Evolutionary conservation across 2,888 invertebrate genomes (phyloP), one percentile per base, ranked within the genome.

Genomic region (Lydus trimaculatus): DNA sequence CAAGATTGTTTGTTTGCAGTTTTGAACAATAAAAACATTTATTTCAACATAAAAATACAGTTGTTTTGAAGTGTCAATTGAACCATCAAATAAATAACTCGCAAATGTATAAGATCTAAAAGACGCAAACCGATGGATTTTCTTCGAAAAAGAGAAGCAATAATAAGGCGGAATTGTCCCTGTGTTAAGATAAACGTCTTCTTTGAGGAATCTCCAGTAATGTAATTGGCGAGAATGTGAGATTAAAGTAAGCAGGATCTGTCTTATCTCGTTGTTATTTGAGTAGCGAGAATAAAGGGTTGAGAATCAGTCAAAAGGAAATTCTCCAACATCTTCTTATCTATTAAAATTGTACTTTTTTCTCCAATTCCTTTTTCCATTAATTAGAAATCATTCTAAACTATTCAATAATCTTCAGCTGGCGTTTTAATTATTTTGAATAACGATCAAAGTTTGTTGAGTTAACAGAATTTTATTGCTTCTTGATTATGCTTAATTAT

Each of bases 151-250:
- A 56, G 5, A 23, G 11, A 20, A 48, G 20, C 2, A 20, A 20
- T 20, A 17, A 5, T 43, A 43, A 43, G n/a, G n/a, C 6, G 8
- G 17, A 48, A 8, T 20, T 48, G 48, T 48, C 9, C 20, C 11
- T n/a, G n/a, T 48, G 17, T 70, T 67, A 67, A 67, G 70, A 70
- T 70, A 70, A 71, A 69, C 64, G 71, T 64, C 63, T 60, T 64
- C 65, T 67, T 67, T 59, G 61, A 72, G 48, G 63, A 64, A 31
- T 56, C 61, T 58, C 68, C 64, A 67, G 56, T 64, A 58, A 31
- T 64, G 63, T 70, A 67, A 72, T 72, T 70, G 67, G 65, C 58
- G 58, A n/a, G 36, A 65, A 63, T 63, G 64, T 61, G 39, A 65
- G 70, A 72, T 72, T 70, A 67, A 72, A 72, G 64, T 61, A 66